phyloP scores from a whole-genome alignment of 1,140 invertebrate genomes.

The Neodiprion pinetum region DNA sequence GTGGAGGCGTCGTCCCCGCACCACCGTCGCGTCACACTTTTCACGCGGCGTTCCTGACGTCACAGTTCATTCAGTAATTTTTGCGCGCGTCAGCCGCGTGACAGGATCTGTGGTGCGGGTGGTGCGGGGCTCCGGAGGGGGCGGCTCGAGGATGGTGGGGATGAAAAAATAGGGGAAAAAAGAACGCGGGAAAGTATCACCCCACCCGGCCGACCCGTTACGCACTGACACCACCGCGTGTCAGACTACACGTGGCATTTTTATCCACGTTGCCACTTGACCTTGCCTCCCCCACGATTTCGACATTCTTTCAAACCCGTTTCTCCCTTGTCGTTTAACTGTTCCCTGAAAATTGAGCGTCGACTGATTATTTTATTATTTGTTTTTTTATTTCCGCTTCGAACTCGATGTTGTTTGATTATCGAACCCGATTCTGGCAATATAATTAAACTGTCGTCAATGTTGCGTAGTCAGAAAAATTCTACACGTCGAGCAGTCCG shows the following conservation, averaged over 20 bases:
- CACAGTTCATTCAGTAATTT: constrained; percentile 64
- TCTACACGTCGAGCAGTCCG: no score
- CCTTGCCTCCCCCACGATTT: neutral
- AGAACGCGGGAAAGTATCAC: constrained; percentile 45
- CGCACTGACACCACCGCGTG: constrained; percentile 55
- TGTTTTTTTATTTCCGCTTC: no score
- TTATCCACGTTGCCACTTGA: constrained; percentile 39
- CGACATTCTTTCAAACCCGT: no score
- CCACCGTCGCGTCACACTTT: constrained; percentile 41
- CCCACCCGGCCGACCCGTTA: constrained; percentile 39
- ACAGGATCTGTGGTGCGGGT: constrained; percentile 47
- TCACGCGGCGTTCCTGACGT: constrained; percentile 53
- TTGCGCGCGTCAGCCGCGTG: constrained; percentile 59
- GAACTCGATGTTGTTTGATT: no score
- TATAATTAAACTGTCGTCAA: no score
- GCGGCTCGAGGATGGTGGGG: constrained; percentile 43
- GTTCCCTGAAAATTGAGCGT: no score
- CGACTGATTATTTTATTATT: no score
- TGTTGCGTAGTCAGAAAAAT: no score
- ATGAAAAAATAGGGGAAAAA: constrained; percentile 62
- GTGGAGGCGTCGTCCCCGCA: neutral
- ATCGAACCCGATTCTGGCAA: no score
- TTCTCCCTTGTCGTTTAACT: no score
- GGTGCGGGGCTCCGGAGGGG: constrained; percentile 34
- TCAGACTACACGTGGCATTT: constrained; percentile 56